Base-by-base conservation (phyloP, 2,113 vertebrate genomes). In the Parus major region DNA sequence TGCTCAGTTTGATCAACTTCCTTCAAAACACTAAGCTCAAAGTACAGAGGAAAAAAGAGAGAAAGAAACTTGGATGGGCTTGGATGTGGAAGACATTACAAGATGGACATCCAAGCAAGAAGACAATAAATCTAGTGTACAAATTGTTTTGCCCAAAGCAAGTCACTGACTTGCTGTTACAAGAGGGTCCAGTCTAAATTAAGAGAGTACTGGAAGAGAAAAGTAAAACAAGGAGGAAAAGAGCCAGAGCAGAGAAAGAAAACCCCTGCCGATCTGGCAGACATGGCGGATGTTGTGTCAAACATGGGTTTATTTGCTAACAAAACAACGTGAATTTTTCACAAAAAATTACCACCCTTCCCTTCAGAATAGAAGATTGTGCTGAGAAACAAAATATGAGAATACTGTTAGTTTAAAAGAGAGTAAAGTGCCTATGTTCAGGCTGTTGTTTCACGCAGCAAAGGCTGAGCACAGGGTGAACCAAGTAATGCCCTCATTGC, bases 1-100 rank as follows among this genome's bases (percentile, higher is more conserved):
- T 97, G 96, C 90, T 95, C 92, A 93, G 88, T 96, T 97, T 97
- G 87, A 97, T 94, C 90, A 96, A 84, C 92, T 96, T 97, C 95
- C 93, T 95, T 91, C 93, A 95, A 94, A 96, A 96, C 77, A 94
- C 76, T 89, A 79, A 90, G n/a, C 93, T 89, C 53, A 76, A 82
- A 96, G 61, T 57, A 76, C 56, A 85, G 76, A 77, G 75, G 78
- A n/a, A 89, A 53, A 77, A 92, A 89, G 66, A 77, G 64, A 86
- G 82, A 84, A 75, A 82, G 70, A 80, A 86, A 80, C 44, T 94
- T 96, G 87, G 88, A 94, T 63, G 31, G 33, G 41, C 50, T 86
- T 84, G 33, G 73, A 84, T 81, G 85, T 3, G 4, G 91, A 92
- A 96, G 91, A 82, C 61, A 46, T 95, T 95, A 85, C 69, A 86